Conservation (phyloP, 2,797 vertebrate genomes). For the Alcedo atthis region DNA sequence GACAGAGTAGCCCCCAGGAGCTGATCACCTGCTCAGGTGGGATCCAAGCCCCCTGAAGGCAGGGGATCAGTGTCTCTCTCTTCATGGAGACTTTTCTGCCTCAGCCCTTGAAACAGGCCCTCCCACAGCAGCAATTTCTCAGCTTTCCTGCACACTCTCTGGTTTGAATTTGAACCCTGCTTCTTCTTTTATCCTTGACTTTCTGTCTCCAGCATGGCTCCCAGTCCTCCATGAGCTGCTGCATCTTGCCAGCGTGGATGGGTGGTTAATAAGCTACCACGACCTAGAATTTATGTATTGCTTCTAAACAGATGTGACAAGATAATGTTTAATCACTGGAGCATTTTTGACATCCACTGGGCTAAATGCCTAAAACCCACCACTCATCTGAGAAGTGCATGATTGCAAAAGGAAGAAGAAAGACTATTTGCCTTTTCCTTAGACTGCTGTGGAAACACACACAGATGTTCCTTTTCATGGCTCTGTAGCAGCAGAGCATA, state of each 20-base stretch:
- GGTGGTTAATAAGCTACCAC: slow-evolving; percentile 4
- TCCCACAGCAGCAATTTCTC: background rate
- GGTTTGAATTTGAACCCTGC: background rate
- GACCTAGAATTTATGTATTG: slow-evolving; percentile 6
- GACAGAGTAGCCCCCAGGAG: background rate
- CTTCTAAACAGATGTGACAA: slow-evolving; percentile 57
- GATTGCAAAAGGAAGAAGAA: background rate
- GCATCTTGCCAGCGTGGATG: background rate
- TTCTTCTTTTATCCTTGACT: background rate
- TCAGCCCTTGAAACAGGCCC: accelerated
- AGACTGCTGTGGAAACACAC: background rate
- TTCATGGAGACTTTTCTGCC: background rate
- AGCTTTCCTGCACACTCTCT: background rate
- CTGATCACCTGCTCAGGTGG: background rate
- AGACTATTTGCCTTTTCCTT: slow-evolving; percentile 20
- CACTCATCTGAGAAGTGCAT: background rate
- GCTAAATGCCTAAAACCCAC: slow-evolving; percentile 25
- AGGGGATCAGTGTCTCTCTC: background rate
- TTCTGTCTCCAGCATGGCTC: background rate
- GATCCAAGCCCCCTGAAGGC: background rate
- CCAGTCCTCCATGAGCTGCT: background rate
- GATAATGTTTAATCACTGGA: slow-evolving; percentile 44
- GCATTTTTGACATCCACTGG: slow-evolving; percentile 30
- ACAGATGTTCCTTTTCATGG: slow-evolving; percentile 37
- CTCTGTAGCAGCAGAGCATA: background rate